Percentiles rank a stretch among this genome's conserved stretches.
These are phyloP conservation scores for Hylaeus volcanicus DNA, from an alignment of 1,140 invertebrate species.

Conservation along the genomic window DNA sequence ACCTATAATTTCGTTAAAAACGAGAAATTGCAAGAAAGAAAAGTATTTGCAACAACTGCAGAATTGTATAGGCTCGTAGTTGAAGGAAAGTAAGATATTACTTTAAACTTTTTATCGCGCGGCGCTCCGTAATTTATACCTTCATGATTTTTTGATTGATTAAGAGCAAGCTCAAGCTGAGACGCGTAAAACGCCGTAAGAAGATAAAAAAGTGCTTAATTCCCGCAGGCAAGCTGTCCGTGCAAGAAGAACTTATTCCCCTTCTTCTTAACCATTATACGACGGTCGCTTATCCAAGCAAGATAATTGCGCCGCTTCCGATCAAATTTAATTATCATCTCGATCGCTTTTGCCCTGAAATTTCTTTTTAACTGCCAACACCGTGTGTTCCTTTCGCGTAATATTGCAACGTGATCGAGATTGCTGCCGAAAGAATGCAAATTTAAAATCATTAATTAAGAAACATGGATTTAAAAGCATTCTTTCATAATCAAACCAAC, in stretches of 20 bases:
- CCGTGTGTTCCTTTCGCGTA: too few relatives aligned
- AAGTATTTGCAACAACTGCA: neutral
- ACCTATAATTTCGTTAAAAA: neutral
- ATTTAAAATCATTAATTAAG: too few relatives aligned
- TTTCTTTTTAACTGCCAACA: constrained; percentile 8
- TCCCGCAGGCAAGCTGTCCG: constrained; percentile 67
- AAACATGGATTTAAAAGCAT: neutral
- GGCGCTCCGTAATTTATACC: constrained; percentile 68
- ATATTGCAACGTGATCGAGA: neutral
- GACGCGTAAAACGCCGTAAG: constrained; percentile 64
- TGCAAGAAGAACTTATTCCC: constrained; percentile 34
- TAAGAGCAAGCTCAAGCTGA: constrained; percentile 69
- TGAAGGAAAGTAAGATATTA: neutral
- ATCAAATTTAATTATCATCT: constrained; percentile 72
- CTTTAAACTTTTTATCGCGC: constrained; percentile 34
- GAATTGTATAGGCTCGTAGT: neutral
- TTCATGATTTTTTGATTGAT: constrained; percentile 77
- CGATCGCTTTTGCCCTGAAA: constrained; percentile 14
- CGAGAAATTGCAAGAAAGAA: neutral
- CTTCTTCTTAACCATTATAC: constrained; percentile 62
- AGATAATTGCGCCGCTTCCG: constrained; percentile 69
- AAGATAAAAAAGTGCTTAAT: constrained; percentile 79
- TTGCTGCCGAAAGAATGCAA: neutral
- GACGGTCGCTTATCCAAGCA: constrained; percentile 62
- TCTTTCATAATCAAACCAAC: too few relatives aligned